Base-by-base conservation (phyloP, 1,140 invertebrate genomes). In the Solenopsis fugax region DNA sequence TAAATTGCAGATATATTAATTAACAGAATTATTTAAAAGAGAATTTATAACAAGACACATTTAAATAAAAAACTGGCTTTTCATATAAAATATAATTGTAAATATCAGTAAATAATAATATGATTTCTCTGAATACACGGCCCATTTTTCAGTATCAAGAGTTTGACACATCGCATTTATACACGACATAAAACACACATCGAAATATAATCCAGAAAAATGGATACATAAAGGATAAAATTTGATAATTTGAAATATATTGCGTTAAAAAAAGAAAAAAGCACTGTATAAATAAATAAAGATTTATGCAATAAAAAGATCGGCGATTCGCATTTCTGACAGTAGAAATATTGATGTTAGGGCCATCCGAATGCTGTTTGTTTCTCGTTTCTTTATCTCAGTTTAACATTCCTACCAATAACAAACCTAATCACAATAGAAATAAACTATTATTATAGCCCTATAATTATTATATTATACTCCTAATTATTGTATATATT, bases 211-310 rank as follows among this genome's bases (percentile, higher is more conserved):
- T 56, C 48, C 18, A 10, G 16, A 72, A 58, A 81, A 82, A 71
- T 62, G 6, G 24, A 5, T 34, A 56, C 56, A 13, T 9, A 48
- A 21, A 29, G 16, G 24, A 64, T 52, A 58, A 29, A 56, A 12
- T 71, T 41, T 37, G 3, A 71, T 41, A 7, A 2, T 2, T 81
- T 45, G 13, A 71, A 81, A 29, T 29, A 81, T 67, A 52, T 80
- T 21, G 21, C 16, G 10, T 54, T 3, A 7, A 21, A 18, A 24
- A 54, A 56, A 41, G 41, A 56, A 81, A 4, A 29, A 1, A n/a
- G 10, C n/a, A 13, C 50, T 16, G 5, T 18, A 52, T 52, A 52
- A 52, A 52, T 52, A 52, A 52, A 18, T 4, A 80, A 16, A 9
- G 37, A 37, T 18, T 7, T 80, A 41, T 41, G 16, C 24, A 21